Percentiles rank a stretch among this genome's conserved stretches.
phyloP scores from a whole-genome alignment of 2,888 invertebrate species.

The Abrostola triplasia region DNA sequence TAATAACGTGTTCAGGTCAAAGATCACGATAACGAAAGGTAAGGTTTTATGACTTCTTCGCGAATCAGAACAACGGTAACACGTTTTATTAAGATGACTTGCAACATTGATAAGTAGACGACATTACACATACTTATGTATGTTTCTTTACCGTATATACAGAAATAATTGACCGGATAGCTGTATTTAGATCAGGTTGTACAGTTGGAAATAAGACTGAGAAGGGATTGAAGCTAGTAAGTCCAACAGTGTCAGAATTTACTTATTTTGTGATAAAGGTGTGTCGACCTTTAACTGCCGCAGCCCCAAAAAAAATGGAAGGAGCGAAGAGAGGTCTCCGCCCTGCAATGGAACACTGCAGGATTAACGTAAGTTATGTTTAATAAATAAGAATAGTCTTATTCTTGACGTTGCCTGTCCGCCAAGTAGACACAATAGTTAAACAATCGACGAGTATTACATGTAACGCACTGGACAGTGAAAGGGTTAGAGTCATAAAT shows the following conservation, averaged over 20 bases:
- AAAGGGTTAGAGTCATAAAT: no score
- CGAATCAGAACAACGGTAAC: conserved; percentile 28
- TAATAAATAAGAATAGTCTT: no score
- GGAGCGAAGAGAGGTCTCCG: no score
- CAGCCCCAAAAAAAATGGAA: no score
- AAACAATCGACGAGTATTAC: no score
- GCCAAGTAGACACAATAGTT: no score
- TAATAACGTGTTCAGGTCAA: conserved; percentile 43
- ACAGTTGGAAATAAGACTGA: conserved; percentile 10
- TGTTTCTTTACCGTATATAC: conserved; percentile 15
- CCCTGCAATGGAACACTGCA: no score
- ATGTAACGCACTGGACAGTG: no score
- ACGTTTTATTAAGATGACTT: conserved; percentile 18
- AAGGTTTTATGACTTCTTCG: conserved; percentile 39
- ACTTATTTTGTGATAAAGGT: not conserved
- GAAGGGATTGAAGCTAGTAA: conserved; percentile 6
- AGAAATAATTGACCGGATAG: conserved; percentile 22
- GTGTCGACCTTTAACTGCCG: not conserved
- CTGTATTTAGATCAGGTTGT: conserved; percentile 24
- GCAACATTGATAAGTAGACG: conserved; percentile 34
- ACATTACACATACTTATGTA: conserved; percentile 18
- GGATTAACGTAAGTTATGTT: no score
- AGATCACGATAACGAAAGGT: conserved; percentile 46
- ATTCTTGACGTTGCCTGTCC: no score
- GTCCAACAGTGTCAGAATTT: not conserved